Conservation (phyloP, 92 coral and sea anemone genomes). For the Bergia puertoricense region DNA sequence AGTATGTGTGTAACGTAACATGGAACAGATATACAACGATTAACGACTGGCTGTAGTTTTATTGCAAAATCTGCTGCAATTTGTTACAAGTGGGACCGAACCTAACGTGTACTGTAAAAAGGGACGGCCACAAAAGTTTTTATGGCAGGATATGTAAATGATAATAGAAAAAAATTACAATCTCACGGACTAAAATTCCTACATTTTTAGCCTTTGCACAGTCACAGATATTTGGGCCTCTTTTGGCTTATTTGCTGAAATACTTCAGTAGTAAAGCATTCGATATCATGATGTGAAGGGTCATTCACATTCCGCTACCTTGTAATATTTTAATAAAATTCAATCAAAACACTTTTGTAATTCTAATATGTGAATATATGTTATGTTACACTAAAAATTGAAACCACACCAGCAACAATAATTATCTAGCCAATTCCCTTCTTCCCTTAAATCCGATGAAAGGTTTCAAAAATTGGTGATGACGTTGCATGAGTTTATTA, state of each 20-base stretch:
- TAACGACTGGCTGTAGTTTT: neutral
- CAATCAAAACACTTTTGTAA: no score
- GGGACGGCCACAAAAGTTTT: neutral
- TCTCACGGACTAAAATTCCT: no score
- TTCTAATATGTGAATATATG: neutral
- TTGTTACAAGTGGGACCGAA: no score
- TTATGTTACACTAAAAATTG: neutral
- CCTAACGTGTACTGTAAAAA: no score
- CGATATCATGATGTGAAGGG: neutral
- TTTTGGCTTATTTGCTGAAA: neutral
- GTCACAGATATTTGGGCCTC: neutral
- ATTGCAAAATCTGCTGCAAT: neutral
- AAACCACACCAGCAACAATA: neutral
- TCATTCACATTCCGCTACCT: neutral
- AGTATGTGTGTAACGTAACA: no score
- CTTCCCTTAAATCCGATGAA: neutral
- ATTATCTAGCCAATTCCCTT: neutral
- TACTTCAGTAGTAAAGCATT: neutral
- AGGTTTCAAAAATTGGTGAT: neutral
- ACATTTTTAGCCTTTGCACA: no score
- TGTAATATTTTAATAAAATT: no score
- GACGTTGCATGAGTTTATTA: neutral
- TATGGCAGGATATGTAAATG: neutral
- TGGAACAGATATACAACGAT: no score
- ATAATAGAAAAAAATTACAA: no score